Conservation (phyloP, 2,888 invertebrate genomes). For the Lepidonotus clava region DNA sequence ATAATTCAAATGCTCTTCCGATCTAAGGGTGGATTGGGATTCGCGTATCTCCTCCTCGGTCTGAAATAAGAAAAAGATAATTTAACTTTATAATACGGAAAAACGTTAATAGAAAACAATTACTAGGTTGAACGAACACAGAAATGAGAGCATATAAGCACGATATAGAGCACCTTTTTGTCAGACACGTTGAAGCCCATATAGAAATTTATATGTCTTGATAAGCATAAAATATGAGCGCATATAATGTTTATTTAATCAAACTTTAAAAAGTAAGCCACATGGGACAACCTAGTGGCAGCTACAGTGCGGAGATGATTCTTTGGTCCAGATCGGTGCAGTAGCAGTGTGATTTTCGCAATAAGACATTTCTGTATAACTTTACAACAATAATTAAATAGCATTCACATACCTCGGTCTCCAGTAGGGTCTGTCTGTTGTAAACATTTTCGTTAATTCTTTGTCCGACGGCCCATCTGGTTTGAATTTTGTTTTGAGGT, state of each 20-base stretch:
- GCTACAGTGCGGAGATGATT: no score
- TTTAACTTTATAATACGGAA: no score
- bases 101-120: no score
- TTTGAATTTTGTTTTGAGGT: not conserved
- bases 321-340: not conserved
- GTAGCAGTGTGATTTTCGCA: not conserved
- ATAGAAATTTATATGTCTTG: no score
- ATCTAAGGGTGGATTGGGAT: not conserved
- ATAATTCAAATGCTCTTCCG: not conserved
- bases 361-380: not conserved
- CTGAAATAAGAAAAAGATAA: not conserved
- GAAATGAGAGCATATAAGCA: no score
- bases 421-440: not conserved
- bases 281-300: no score
- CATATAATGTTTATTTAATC: not conserved
- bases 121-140: no score
- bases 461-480: not conserved
- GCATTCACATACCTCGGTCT: not conserved
- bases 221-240: no score
- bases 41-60: not conserved
- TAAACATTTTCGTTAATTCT: not conserved
- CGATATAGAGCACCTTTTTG: no score
- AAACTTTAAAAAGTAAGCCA: not conserved
- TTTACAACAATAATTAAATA: not conserved
- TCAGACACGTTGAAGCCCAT: no score